These are phyloP conservation scores for Chaenogobius annularis DNA, from an alignment of 2,113 vertebrate genomes.

Conservation along the genomic window DNA sequence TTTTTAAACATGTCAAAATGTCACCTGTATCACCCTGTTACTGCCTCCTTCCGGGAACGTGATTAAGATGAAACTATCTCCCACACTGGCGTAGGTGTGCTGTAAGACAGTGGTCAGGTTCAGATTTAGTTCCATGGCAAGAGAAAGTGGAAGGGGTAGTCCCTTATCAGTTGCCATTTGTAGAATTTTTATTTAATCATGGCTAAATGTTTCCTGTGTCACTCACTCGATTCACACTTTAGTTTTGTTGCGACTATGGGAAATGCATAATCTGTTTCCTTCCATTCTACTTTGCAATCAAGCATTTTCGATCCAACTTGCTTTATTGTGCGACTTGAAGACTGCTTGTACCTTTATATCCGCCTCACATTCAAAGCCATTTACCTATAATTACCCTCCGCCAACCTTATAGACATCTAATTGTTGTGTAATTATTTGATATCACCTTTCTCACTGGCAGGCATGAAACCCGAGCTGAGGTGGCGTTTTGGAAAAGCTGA, in stretches of 20 bases:
- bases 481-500: constrained; percentile 34
- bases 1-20: neutral
- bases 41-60: neutral
- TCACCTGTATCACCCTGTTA: neutral
- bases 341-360: neutral
- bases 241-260: constrained; percentile 59
- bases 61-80: neutral
- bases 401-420: constrained; percentile 16
- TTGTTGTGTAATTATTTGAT: constrained; percentile 25
- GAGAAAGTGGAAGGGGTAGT: neutral
- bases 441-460: constrained; percentile 26
- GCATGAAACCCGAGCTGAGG: constrained; percentile 41
- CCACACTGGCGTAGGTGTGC: neutral
- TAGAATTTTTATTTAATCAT: neutral
- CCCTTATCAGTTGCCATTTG: neutral
- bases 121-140: neutral
- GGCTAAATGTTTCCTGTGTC: no score
- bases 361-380: neutral
- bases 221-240: neutral
- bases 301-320: constrained; percentile 44
- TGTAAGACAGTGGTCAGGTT: neutral
- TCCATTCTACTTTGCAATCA: constrained; percentile 55
- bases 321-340: constrained; percentile 8
- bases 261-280: constrained; percentile 65
- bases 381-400: constrained; percentile 18